phyloP scores from a whole-genome alignment of 2,113 vertebrate genomes.

The Grus americana region DNA sequence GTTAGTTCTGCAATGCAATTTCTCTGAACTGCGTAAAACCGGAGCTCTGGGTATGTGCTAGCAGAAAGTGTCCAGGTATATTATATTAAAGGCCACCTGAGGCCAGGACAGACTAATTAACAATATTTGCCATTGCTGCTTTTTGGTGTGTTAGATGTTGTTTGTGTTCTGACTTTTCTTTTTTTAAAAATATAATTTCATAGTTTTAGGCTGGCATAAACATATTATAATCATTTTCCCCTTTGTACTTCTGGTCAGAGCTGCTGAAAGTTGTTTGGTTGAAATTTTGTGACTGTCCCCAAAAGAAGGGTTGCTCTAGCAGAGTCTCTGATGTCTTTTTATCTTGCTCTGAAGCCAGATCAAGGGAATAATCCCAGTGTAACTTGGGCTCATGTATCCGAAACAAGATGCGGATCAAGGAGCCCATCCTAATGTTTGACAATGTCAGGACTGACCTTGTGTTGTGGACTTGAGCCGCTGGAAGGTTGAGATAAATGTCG shows the following conservation, averaged over 20 bases:
- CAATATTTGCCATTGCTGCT: background rate
- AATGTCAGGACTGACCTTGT: background rate
- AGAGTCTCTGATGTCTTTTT: background rate
- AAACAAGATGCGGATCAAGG: background rate
- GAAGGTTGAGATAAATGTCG: background rate
- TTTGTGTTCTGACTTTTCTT: background rate
- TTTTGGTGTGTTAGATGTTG: background rate
- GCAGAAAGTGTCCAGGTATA: background rate
- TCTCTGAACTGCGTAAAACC: background rate
- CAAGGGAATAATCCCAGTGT: background rate
- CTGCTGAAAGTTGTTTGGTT: background rate
- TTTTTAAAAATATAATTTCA: too few species aligned
- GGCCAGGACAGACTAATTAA: background rate
- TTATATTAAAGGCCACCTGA: background rate
- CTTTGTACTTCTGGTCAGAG: background rate
- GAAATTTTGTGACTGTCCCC: background rate
- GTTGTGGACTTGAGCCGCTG: background rate
- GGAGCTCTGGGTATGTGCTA: accelerated
- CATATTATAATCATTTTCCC: background rate
- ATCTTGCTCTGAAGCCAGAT: background rate
- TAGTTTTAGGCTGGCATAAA: background rate
- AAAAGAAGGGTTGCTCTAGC: background rate
- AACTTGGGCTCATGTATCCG: background rate
- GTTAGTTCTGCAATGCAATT: background rate
- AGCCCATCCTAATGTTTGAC: background rate